Evolutionary conservation across 2,797 vertebrate species (phyloP).

Genomic region (Chiroxiphia lanceolata): DNA sequence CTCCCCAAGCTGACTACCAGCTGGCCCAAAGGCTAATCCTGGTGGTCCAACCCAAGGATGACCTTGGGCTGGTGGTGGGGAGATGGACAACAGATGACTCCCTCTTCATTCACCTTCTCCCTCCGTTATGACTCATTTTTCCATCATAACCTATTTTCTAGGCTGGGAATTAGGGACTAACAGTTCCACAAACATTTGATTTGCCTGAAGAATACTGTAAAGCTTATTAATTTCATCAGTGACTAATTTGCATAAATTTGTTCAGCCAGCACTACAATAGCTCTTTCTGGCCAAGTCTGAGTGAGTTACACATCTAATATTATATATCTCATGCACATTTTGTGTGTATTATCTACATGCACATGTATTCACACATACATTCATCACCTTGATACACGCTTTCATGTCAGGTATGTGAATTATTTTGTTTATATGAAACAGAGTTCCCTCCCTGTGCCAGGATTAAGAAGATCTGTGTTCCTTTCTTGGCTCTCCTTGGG

Average conservation of each 20-base stretch:
- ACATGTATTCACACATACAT: background rate
- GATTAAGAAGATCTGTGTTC: background rate
- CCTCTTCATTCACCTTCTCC: background rate
- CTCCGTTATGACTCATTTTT: background rate
- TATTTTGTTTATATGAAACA: conserved; percentile 63
- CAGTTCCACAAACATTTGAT: background rate
- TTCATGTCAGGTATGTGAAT: conserved; percentile 44
- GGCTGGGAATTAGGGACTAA: background rate
- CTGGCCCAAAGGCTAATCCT: background rate
- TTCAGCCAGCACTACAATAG: conserved; percentile 20
- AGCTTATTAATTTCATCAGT: background rate
- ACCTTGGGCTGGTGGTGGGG: background rate
- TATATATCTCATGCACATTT: background rate
- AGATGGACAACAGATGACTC: background rate
- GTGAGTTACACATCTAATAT: background rate
- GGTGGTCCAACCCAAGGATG: background rate
- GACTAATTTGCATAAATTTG: conserved; percentile 40
- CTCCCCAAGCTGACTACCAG: background rate
- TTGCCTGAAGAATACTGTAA: conserved; percentile 16
- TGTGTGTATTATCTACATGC: background rate
- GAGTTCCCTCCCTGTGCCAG: conserved; percentile 23
- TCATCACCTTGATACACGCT: conserved; percentile 7
- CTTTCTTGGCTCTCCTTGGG: conserved; percentile 25
- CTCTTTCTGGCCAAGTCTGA: conserved; percentile 23
- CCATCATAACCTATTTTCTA: background rate